Conservation (phyloP, 2,113 vertebrate genomes). For the Genyomyrus donnyi region DNA sequence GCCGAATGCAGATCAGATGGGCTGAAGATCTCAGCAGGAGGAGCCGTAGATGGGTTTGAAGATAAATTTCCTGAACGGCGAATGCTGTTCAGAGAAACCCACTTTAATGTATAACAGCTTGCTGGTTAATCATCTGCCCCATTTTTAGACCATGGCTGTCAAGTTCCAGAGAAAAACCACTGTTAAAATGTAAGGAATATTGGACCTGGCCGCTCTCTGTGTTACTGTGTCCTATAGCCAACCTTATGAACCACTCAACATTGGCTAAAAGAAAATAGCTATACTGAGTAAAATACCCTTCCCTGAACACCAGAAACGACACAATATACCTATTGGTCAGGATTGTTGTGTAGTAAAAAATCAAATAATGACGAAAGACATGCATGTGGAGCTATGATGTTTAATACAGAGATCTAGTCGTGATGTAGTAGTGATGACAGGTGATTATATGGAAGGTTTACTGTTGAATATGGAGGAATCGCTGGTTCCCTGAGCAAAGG, state of each 20-base stretch:
- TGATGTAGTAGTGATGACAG: background rate
- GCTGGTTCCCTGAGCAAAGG: background rate
- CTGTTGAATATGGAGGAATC: background rate
- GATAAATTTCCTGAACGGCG: background rate
- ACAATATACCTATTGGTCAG: background rate
- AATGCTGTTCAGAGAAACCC: background rate
- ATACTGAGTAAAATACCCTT: background rate
- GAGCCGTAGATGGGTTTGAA: background rate
- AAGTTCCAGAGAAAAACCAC: background rate
- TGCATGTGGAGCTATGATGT: background rate
- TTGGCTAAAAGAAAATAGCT: background rate
- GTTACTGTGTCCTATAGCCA: background rate
- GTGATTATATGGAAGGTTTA: background rate
- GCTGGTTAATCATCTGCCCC: conserved; percentile 31
- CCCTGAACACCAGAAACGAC: background rate
- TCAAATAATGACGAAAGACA: background rate
- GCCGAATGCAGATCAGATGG: background rate
- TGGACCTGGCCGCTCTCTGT: background rate
- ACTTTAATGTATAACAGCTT: conserved; percentile 17
- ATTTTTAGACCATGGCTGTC: background rate
- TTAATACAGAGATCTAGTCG: background rate
- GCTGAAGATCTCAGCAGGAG: background rate
- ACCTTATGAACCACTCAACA: background rate
- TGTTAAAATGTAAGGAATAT: background rate
- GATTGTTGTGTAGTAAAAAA: background rate